These are phyloP conservation scores for Pygoscelis adeliae DNA, from an alignment of 2,113 vertebrate species.

Conservation along the genomic window DNA sequence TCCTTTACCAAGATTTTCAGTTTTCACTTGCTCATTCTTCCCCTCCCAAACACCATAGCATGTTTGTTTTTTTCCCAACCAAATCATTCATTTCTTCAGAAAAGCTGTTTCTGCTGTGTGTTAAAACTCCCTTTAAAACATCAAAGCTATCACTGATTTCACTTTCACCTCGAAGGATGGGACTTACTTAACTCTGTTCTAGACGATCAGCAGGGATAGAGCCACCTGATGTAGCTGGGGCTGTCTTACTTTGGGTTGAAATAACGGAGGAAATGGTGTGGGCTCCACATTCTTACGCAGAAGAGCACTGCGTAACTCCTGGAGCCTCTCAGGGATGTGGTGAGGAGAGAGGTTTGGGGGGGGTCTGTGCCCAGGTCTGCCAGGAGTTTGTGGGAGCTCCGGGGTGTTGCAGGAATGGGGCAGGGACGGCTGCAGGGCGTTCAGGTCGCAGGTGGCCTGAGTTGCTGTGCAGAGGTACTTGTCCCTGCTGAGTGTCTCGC, in stretches of 20 bases:
- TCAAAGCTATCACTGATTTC: background rate
- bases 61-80: accelerated
- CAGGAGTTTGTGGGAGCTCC: background rate
- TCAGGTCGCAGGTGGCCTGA: background rate
- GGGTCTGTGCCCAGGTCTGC: background rate
- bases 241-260: background rate
- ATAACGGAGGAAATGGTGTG: background rate
- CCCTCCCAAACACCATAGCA: background rate
- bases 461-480: accelerated
- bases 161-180: background rate
- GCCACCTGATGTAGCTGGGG: too few species aligned
- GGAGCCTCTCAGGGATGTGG: background rate
- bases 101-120: background rate
- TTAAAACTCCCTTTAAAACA: background rate
- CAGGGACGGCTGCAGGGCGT: accelerated
- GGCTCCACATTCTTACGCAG: background rate
- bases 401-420: background rate
- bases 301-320: accelerated
- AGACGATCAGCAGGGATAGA: background rate
- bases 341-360: background rate
- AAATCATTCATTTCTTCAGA: background rate
- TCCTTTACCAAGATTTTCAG: background rate
- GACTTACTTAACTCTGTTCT: background rate
- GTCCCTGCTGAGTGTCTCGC: accelerated
- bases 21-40: background rate